These are phyloP conservation scores for Lytechinus pictus DNA, from an alignment of 35 echinoderm and acorn worm species.

Conservation along the genomic window DNA sequence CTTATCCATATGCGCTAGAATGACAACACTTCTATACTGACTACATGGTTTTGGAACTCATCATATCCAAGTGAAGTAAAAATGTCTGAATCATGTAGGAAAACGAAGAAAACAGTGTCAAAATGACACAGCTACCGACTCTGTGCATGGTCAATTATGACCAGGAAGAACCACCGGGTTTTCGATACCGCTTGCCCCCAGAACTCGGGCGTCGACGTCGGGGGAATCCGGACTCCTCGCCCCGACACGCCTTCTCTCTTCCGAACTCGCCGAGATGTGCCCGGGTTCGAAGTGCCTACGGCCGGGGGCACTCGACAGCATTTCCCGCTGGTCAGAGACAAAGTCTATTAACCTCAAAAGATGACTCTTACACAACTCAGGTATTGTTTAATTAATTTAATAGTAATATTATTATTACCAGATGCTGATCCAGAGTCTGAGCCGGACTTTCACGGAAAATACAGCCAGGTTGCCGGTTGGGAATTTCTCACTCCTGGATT, in stretches of 20 bases:
- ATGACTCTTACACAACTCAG: constrained; percentile 59
- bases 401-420: too few species aligned
- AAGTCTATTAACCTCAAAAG: constrained; percentile 16
- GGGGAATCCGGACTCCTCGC: neutral
- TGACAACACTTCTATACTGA: neutral
- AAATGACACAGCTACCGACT: constrained; percentile 64
- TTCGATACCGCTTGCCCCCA: constrained; percentile 22
- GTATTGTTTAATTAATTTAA: neutral
- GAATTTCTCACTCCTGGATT: too few species aligned
- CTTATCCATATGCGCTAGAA: neutral
- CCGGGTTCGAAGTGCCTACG: neutral
- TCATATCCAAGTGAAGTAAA: neutral
- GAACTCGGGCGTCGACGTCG: constrained; percentile 18
- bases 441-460: too few species aligned
- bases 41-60: neutral
- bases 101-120: neutral
- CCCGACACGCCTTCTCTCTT: neutral
- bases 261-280: constrained; percentile 37
- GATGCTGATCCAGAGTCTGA: too few species aligned
- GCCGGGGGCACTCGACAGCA: neutral
- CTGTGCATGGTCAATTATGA: constrained; percentile 67
- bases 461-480: too few species aligned
- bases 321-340: neutral
- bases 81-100: constrained; percentile 53
- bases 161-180: constrained; percentile 31